phyloP scores from a whole-genome alignment of 2,888 invertebrate species.

The Marasmarcha lunaedactyla region DNA sequence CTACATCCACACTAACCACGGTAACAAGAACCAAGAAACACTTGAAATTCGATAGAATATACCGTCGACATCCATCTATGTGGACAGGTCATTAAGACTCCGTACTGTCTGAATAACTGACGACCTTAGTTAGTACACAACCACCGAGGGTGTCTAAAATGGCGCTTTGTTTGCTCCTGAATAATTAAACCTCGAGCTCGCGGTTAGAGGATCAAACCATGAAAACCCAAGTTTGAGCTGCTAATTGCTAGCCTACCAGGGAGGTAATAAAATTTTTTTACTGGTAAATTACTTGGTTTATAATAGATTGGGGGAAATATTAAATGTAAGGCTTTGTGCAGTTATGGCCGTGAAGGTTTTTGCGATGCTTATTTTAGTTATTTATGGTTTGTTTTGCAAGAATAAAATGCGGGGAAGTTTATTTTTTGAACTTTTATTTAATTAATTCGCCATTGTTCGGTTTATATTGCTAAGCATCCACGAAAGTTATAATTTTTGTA shows the following conservation, averaged over 20 bases:
- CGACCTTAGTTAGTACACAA: conserved; percentile 25
- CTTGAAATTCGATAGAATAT: conserved; percentile 1
- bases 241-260: neutral
- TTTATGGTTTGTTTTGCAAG: too few relatives aligned
- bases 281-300: neutral
- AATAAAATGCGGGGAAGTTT: too few relatives aligned
- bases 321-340: neutral
- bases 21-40: too few relatives aligned
- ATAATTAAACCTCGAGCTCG: neutral
- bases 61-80: conserved; percentile 28
- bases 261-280: neutral
- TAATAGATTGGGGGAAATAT: neutral
- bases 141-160: conserved; percentile 27
- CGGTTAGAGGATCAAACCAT: neutral
- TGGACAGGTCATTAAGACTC: conserved; percentile 44
- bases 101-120: conserved; percentile 26
- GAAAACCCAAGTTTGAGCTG: neutral
- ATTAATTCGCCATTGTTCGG: too few relatives aligned
- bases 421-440: too few relatives aligned
- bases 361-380: too few relatives aligned
- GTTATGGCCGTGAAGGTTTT: too few relatives aligned
- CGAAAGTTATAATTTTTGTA: too few relatives aligned
- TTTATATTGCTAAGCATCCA: too few relatives aligned
- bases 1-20: too few relatives aligned
- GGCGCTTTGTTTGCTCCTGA: conserved; percentile 17